Evolutionary conservation across 1,140 invertebrate genomes (phyloP), one percentile per base, ranked within the genome.

Genomic region (Apis florea): DNA sequence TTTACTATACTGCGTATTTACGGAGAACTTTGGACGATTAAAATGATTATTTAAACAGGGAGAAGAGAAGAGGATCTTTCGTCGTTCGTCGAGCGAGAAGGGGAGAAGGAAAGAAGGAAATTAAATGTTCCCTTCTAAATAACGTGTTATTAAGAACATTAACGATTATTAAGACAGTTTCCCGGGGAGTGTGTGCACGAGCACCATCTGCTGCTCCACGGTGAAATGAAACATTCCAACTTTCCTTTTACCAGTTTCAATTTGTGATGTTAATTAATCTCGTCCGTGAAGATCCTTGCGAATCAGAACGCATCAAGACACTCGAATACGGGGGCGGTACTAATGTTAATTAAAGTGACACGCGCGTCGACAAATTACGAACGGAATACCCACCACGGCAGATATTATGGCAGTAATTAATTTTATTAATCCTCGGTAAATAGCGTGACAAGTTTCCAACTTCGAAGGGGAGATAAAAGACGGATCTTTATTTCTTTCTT

Each of bases 281-380:
- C 40, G 6, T 40, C 64, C 59, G 59, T 26, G 64, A 67, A 47
- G 64, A 67, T 47, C 19, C 64, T 67, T 3, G 64, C 40, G 40
- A 67, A 47, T 67, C 64, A n/a, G 64, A 67, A 67, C 64, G 31
- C 64, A n/a, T 67, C 31, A 47, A n/a, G 64, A 13, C 31, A 49
- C 64, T 67, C 40, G 64, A n/a, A 67, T n/a, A 15, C 21, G 1
- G 0, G 6, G 12, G 11, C 3, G 19, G 5, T 67, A n/a, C 47
- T 67, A 67, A n/a, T 47, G 64, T 49, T 67, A 67, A 67, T 67
- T 67, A 67, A 67, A 67, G 64, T 2, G 64, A 67, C 64, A 47
- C 64, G 19, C 64, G 40, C 64, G 31, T 67, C 31, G 40, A 67
- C 64, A 49, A 67, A 67, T 67, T 19, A 47, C 40, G 5, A n/a